phyloP scores from a whole-genome alignment of 2,888 invertebrate genomes.

The Perithous albicinctus region DNA sequence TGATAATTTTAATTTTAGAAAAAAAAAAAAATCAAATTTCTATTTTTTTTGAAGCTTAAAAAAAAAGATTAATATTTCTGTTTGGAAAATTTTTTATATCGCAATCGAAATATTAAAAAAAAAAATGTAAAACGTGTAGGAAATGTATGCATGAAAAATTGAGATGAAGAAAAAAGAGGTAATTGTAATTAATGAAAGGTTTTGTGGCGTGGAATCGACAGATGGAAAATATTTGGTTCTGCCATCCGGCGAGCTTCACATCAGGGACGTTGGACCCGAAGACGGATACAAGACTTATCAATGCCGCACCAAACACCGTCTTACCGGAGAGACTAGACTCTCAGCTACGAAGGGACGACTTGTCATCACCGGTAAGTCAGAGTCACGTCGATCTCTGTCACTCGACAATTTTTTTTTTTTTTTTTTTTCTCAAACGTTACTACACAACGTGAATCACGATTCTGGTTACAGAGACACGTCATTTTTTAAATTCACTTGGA shows the following conservation, averaged over 20 bases:
- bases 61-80: too few relatives aligned
- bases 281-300: conserved; percentile 98
- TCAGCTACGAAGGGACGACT: conserved; percentile 97
- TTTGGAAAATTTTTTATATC: background rate
- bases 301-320: conserved; percentile 96
- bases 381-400: conserved; percentile 81
- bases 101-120: too few relatives aligned
- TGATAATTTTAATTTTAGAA: background rate
- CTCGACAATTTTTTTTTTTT: conserved; percentile 78
- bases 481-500: background rate
- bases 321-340: conserved; percentile 96
- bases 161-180: background rate
- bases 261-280: conserved; percentile 97
- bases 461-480: conserved; percentile 67
- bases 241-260: conserved; percentile 97
- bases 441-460: conserved; percentile 73
- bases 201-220: conserved; percentile 83
- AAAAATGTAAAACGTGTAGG: too few relatives aligned
- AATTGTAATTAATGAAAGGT: conserved; percentile 45
- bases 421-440: conserved; percentile 82
- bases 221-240: conserved; percentile 98
- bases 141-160: conserved; percentile 46
- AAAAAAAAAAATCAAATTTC: too few relatives aligned
- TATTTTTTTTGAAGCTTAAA: too few relatives aligned
- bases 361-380: conserved; percentile 96